Evolutionary conservation across 2,113 vertebrate species (phyloP), one percentile per base, ranked within the genome.

Genomic region (Lota lota): DNA sequence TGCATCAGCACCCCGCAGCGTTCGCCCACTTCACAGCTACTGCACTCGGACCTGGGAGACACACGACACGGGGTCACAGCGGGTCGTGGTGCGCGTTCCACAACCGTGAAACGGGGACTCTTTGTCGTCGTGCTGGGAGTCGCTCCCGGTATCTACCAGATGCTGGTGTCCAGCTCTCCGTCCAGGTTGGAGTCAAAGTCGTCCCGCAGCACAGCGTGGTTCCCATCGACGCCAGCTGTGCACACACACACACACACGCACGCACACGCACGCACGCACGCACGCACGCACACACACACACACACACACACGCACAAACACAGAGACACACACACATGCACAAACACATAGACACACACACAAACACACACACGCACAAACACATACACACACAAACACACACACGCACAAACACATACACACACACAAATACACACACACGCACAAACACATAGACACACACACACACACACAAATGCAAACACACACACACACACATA

Each of bases 1-100:
- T 99, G 95, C 94, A 99, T 95, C 66, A 99, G 93, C 16, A 90
- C 90, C 1, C 96, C 95, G 0, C 97, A 99, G 77, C 95, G 94
- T 59, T 94, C 94, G 66, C 95, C 96, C 47, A 93, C 92, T 76
- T 94, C 94, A 53, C 97, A 98, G 91, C 90, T 94, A 67, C 90
- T 94, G 82, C 96, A 98, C 74, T 94, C 94, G 22, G 89, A 91
- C 97, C 97, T 99, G 85, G 58, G 56, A 10, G 54, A 61, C 20
- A n/a, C 40, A 47, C 40, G 10, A 47, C 40, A 47, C 8, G 12
- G 8, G 40, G 40, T 11, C 10, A 33, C 28, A 33, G 40, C 10
- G 8, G 10, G 40, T 8, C 7, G 40, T 47, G 8, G 8, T 14
- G 40, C 10, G 40, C 18, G 56, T n/a, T 50, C 4, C 67, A 14